A percentile compares a stretch with the other conserved stretches of the same genome.
phyloP scores from a whole-genome alignment of 2,113 vertebrate genomes.

The Pholis gunnellus region DNA sequence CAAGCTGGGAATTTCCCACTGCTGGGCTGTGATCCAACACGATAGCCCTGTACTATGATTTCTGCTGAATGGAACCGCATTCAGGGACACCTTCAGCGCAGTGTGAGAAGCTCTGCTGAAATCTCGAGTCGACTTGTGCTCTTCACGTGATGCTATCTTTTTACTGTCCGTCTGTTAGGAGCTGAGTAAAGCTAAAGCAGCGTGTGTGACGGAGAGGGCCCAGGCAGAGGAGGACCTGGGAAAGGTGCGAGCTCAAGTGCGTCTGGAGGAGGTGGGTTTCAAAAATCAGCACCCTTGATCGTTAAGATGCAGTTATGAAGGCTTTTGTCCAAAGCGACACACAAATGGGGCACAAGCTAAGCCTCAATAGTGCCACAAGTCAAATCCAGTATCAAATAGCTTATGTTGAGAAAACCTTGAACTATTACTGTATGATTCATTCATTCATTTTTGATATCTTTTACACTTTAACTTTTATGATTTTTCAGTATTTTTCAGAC shows the following conservation, averaged over 20 bases:
- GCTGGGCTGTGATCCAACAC: not conserved
- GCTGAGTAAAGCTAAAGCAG: slow-evolving; percentile 87
- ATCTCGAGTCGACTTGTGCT: not conserved
- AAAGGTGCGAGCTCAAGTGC: slow-evolving; percentile 84
- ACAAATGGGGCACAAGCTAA: not conserved
- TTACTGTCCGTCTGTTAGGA: slow-evolving; percentile 82
- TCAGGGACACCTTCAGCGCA: not conserved
- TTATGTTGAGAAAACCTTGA: too few relatives aligned
- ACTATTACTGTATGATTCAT: too few relatives aligned
- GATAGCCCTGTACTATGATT: not conserved
- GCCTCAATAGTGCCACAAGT: not conserved
- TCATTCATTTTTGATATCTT: too few relatives aligned
- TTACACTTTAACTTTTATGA: too few relatives aligned
- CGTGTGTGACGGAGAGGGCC: slow-evolving; percentile 82
- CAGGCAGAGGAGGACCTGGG: slow-evolving; percentile 90
- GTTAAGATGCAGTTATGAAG: not conserved
- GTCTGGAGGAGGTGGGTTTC: slow-evolving; percentile 89
- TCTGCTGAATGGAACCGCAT: not conserved
- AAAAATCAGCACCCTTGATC: not conserved
- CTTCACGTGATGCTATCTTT: not conserved
- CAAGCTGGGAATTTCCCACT: not conserved
- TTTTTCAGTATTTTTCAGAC: too few relatives aligned
- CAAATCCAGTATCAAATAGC: not conserved
- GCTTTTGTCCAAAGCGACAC: not conserved
- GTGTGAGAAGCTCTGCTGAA: not conserved